Base-by-base conservation (phyloP, 2,113 vertebrate genomes). In the Neogale vison region DNA sequence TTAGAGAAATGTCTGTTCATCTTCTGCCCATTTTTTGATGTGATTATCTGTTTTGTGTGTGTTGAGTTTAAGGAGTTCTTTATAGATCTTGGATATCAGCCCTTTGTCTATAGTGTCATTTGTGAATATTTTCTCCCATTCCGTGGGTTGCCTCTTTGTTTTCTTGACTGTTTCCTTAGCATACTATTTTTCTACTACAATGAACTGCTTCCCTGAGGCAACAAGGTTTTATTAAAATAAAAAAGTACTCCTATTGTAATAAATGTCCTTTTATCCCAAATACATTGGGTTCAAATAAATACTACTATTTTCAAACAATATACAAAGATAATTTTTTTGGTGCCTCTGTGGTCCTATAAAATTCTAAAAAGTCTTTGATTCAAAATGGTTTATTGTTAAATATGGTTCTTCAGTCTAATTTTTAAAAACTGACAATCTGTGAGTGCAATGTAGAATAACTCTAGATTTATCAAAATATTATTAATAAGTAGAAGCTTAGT, bases 281-380 rank as follows among this genome's bases (percentile, higher is more conserved):
- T 85, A 34, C 17, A 92, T n/a, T 15, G 67, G 55, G 6, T 92
- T 79, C 36, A 69, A 93, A 81, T 91, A 63, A 71, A 57, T 88
- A 80, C 6, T 34, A 61, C 61, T 90, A 72, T 52, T 86, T 92
- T 94, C 79, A 81, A 81, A 89, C 17, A 97, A 76, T 10, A 65
- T 26, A 85, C 26, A 59, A 82, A 91, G 42, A 55, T 61, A 55
- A 90, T 65, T 52, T 52, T 93, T 74, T 55, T 63, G 45, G 52
- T 93, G 4, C 59, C n/a, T 95, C 23, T 92, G 61, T 79, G 72
- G 59, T 34, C 23, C 45, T 82, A 69, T 12, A 86, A 69, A 90
- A 76, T 90, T 86, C 50, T 88, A 63, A 79, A 88, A 72, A 21
- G 14, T 81, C 47, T 90, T 94, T 76, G 50, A 81, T 52, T 82